Base-by-base conservation (phyloP, 2,888 invertebrate species). In the Drosophila macrospina region DNA sequence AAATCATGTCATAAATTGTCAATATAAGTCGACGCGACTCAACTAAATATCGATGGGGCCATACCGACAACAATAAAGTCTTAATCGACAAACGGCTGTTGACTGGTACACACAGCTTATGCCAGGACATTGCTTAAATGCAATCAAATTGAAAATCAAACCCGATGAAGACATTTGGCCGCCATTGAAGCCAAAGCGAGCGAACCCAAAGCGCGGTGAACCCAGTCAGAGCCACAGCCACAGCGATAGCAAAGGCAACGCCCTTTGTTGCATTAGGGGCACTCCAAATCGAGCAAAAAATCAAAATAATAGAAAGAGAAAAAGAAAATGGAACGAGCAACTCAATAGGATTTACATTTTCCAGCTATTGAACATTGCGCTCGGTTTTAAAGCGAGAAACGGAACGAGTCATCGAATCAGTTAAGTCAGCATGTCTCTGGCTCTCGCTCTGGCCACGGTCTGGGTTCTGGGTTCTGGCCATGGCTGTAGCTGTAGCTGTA, bases 271-370 rank as follows among this genome's bases (percentile, higher is more conserved):
- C 87, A 80, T 67, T 84, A 70, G 78, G 72, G 61, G 59, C 48
- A 45, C 50, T 50, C 11, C 26, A 26, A 59, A 48, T 44, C 37
- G 28, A 59, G 44, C 13, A 37, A 47, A 20, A 39, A 39, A 66
- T 59, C 13, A 45, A 52, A 24, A 54, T 41, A 55, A 36, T 50
- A 32, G 16, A 69, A 61, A 44, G 15, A 55, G 11, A 44, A 50
- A 20, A 32, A 30, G 32, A 32, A 60, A 62, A 63, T 61, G 61
- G 52, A 72, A 57, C 45, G 69, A 69, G 62, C 72, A 61, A 77
- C 67, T 85, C 84, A 86, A 86, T 78, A 68, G 80, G 84, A 85
- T 85, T 85, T 85, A 88, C 84, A 85, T 85, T 85, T 85, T 88
- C 83, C 84, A 88, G 88, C 84, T 80, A 85, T 85, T 85, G 84